Evolutionary conservation across 2,888 invertebrate species (phyloP), one percentile per base, ranked within the genome.

Genomic region (Hemistola chrysoprasaria): DNA sequence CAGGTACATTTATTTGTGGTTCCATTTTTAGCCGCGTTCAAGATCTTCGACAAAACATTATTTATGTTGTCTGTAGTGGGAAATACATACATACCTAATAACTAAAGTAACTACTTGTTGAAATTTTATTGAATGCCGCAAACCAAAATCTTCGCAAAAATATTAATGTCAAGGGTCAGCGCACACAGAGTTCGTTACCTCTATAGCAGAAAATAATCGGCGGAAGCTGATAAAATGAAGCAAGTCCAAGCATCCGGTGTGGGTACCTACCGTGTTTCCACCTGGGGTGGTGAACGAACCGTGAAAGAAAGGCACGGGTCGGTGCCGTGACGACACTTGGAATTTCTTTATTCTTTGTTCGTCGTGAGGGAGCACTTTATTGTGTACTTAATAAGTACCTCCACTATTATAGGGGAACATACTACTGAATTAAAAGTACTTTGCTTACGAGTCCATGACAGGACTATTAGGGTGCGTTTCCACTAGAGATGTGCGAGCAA

Each of bases 221-320:
- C 78, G 83, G 81, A 83, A 79, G 67, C 59, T 54, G 53, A 69
- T 73, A 67, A 67, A 62, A 48, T 54, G 54, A 61, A 71, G 64
- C 29, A 30, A 34, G 30, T 16, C 31, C 22, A 35, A 27, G 21
- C 45, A 33, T 40, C 40, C 40, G 40, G 39, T 9, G 11, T 8
- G 22, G 20, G 21, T 5, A 9, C 26, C n/a, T n/a, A n/a, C n/a
- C n/a, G n/a, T n/a, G n/a, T n/a, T n/a, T 25, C n/a, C 38, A 36
- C 41, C 35, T 54, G 70, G 85, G 86, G 86, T 83, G 86, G 59
- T 45, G 64, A 80, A 56, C 80, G 71, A 69, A 78, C 76, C 85
- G 64, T 78, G 63, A 61, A 68, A 55, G 55, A 55, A 50, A 52
- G 52, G 38, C 44, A 50, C 50, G 56, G 52, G 40, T 42, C 50